Base-by-base conservation (phyloP, 2,888 invertebrate genomes). In the Sturmia bella region DNA sequence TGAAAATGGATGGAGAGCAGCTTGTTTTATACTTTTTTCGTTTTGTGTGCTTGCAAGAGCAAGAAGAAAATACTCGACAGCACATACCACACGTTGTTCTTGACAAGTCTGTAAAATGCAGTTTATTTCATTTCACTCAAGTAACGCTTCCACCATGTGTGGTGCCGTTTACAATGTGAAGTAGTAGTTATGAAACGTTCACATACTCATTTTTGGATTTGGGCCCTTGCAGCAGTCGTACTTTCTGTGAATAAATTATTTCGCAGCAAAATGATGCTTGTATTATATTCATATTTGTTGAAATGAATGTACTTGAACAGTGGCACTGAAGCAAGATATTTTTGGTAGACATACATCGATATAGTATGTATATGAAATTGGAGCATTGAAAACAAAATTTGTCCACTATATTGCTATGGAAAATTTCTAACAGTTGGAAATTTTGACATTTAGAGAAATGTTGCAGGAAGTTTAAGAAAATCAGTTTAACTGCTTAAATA, bases 91-190 rank as follows among this genome's bases (percentile, higher is more conserved):
- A 59, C 19, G 12, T 61, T 56, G 45, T 48, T n/a, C 59, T 63
- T 69, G 79, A 74, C 73, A 79, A 63, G 68, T 68, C 39, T 56
- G 37, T 39, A 56, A 50, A 27, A 43, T 45, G 54, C 59, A 52
- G 24, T 79, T 79, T 54, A 45, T 66, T 32, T 24, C 21, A 54
- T 52, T 3, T 50, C 13, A 21, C 21, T 37, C 37, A 52, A 66
- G 41, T 32, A 54, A 45, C 24, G 17, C n/a, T 70, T 21, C 13
- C 63, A 45, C 15, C 75, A 70, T 48, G 54, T 69, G 41, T 41
- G 41, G 41, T 41, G 41, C 21, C 21, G 48, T 39, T 39, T 17
- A 59, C 32, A 50, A 13, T 57, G 41, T 48, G 19, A 63, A 48
- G 45, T 19, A 56, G 45, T n/a, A 54, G 56, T 63, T 52, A 12